Conservation (phyloP, 2,797 vertebrate species). For the Neosalanx taihuensis region DNA sequence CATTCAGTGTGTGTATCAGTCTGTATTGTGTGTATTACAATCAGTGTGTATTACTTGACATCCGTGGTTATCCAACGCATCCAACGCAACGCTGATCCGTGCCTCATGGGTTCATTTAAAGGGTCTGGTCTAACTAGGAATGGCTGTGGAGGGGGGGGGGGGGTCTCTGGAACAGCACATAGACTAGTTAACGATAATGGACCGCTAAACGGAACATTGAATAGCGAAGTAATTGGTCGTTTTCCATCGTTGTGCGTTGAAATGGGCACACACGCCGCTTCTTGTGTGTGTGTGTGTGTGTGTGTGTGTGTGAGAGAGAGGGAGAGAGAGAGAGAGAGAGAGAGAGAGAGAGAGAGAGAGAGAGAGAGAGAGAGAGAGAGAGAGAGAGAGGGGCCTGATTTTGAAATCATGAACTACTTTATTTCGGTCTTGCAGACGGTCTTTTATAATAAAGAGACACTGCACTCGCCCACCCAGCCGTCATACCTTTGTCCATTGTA, state of each 20-base stretch:
- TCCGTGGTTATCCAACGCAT: neutral
- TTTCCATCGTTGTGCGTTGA: neutral
- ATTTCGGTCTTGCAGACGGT: too few relatives aligned
- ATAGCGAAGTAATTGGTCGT: constrained; percentile 17
- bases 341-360: constrained; percentile 4
- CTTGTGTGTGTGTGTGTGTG: neutral
- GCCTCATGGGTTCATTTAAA: too few relatives aligned
- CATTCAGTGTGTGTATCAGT: neutral
- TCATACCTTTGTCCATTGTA: constrained; percentile 26
- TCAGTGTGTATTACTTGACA: too few relatives aligned
- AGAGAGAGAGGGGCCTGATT: neutral
- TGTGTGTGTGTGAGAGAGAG: constrained; percentile 12
- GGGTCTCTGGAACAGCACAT: constrained; percentile 43
- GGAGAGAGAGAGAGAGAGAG: neutral
- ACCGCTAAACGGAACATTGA: constrained; percentile 44
- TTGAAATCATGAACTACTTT: neutral
- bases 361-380: neutral
- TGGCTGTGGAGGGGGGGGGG: constrained; percentile 33
- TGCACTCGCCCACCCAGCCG: constrained; percentile 17
- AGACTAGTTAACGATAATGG: constrained; percentile 29
- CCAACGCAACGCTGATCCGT: constrained; percentile 6
- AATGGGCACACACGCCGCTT: neutral
- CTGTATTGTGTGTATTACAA: too few relatives aligned
- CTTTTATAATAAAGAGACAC: neutral
- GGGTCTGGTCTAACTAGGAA: neutral